These are phyloP conservation scores for Melitaea athalia DNA, from an alignment of 2,888 invertebrate species.

Conservation along the genomic window DNA sequence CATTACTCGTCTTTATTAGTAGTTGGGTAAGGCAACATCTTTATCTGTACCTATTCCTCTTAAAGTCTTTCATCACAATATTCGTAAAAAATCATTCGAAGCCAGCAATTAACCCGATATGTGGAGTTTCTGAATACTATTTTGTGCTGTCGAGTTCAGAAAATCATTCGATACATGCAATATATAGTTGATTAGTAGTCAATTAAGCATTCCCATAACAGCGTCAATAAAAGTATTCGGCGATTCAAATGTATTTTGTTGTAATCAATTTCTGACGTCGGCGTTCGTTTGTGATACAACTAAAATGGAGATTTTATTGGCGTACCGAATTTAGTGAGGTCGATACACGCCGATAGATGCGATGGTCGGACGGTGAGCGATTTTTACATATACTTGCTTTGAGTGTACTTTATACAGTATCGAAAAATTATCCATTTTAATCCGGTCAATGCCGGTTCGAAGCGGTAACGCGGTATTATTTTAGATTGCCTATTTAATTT, in stretches of 20 bases:
- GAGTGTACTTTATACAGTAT: conserved; percentile 12
- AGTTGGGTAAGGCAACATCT: background rate
- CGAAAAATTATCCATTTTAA: background rate
- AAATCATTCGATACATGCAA: conserved; percentile 30
- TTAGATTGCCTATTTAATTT: background rate
- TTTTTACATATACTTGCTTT: conserved; percentile 35
- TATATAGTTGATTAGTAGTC: conserved; percentile 55
- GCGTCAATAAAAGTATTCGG: conserved; percentile 77
- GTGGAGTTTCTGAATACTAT: background rate
- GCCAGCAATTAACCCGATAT: conserved; percentile 5
- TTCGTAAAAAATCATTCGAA: background rate
- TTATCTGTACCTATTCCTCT: background rate
- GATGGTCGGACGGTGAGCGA: conserved; percentile 35
- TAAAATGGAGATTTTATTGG: conserved; percentile 74
- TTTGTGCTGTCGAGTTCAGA: conserved; percentile 12
- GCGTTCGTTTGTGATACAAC: conserved; percentile 74
- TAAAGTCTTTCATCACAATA: background rate
- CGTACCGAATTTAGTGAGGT: conserved; percentile 79
- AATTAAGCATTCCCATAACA: conserved; percentile 78
- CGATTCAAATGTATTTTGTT: conserved; percentile 78
- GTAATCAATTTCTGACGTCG: conserved; percentile 80
- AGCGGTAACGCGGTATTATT: background rate
- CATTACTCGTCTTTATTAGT: no score
- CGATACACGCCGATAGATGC: conserved; percentile 50
- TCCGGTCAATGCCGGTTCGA: background rate